phyloP scores from a whole-genome alignment of 2,888 invertebrate genomes.

The Caenorhabditis imperialis region DNA sequence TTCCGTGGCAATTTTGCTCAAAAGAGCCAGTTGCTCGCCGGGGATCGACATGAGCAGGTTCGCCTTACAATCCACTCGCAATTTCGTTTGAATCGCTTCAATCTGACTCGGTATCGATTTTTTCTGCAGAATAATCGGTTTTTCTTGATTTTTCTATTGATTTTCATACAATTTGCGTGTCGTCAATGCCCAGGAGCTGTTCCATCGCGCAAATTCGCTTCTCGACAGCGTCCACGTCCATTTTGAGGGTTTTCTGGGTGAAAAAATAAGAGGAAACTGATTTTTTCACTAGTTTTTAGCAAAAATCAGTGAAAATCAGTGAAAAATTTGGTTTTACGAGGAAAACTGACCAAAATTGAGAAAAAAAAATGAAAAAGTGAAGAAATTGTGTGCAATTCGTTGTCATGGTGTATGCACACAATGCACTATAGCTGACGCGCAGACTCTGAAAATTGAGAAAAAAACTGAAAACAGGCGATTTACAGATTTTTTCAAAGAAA shows the following conservation, averaged over 20 bases:
- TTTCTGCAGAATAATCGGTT: constrained; percentile 12
- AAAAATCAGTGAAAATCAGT: not conserved
- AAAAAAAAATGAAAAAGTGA: not conserved
- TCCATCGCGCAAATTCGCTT: constrained; percentile 34
- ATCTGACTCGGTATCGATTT: constrained; percentile 28
- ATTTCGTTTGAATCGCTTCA: constrained; percentile 23
- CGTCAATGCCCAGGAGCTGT: constrained; percentile 27
- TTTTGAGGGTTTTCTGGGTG: constrained; percentile 14
- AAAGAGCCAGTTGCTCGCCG: constrained; percentile 4
- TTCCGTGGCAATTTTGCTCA: constrained; percentile 33
- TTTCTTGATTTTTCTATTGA: not conserved
- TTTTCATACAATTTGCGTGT: constrained; percentile 11
- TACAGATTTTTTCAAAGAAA: no score
- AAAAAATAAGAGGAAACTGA: not conserved
- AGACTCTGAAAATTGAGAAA: not conserved
- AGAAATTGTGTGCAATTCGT: not conserved
- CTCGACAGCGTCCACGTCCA: constrained; percentile 22
- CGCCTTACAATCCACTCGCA: constrained; percentile 32
- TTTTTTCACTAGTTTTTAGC: no score
- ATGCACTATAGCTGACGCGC: not conserved
- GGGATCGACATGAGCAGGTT: constrained; percentile 35
- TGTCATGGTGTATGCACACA: constrained; percentile 1
- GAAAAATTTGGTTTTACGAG: no score
- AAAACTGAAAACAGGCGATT: no score
- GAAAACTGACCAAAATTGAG: no score